A percentile compares a stretch with the other conserved stretches of the same genome.
phyloP scores from a whole-genome alignment of 2,888 invertebrate genomes.

The Oligia strigilis region DNA sequence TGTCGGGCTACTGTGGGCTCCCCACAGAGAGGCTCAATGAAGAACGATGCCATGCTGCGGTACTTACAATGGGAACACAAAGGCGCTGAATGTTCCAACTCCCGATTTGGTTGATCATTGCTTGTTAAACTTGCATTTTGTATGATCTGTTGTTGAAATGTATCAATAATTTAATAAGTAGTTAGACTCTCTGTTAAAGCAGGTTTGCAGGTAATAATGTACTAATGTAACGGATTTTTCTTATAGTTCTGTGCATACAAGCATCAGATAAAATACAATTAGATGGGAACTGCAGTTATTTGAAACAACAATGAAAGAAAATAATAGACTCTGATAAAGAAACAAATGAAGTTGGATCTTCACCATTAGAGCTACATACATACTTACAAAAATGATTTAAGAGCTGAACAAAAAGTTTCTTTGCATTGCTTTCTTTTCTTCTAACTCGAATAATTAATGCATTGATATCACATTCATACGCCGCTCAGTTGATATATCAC shows the following conservation, averaged over 20 bases:
- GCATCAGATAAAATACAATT: slow-evolving; percentile 56
- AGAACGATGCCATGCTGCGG: slow-evolving; percentile 85
- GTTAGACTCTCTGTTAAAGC: slow-evolving; percentile 31
- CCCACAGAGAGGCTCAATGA: slow-evolving; percentile 86
- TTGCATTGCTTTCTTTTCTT: not conserved
- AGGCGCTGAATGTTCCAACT: slow-evolving; percentile 76
- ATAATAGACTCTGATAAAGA: slow-evolving; percentile 35
- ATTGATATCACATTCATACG: slow-evolving; percentile 30
- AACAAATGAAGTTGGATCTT: slow-evolving; percentile 37
- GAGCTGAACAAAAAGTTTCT: slow-evolving; percentile 7
- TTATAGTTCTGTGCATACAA: slow-evolving; percentile 40
- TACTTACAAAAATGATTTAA: slow-evolving; percentile 4
- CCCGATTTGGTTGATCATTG: slow-evolving; percentile 78
- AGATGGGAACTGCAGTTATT: slow-evolving; percentile 56
- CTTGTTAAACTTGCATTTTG: slow-evolving; percentile 76
- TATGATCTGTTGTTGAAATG: slow-evolving; percentile 63
- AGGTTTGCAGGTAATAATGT: slow-evolving; percentile 32
- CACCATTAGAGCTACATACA: slow-evolving; percentile 15
- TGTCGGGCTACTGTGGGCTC: slow-evolving; percentile 86
- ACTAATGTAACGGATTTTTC: slow-evolving; percentile 36
- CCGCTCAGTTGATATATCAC: slow-evolving; percentile 41
- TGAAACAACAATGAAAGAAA: slow-evolving; percentile 46
- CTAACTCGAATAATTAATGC: slow-evolving; percentile 25
- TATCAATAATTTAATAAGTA: slow-evolving; percentile 64
- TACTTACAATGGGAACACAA: slow-evolving; percentile 77